Evolutionary conservation across 2,113 vertebrate species (phyloP), one percentile per base, ranked within the genome.

Genomic region (Hassar affinis): DNA sequence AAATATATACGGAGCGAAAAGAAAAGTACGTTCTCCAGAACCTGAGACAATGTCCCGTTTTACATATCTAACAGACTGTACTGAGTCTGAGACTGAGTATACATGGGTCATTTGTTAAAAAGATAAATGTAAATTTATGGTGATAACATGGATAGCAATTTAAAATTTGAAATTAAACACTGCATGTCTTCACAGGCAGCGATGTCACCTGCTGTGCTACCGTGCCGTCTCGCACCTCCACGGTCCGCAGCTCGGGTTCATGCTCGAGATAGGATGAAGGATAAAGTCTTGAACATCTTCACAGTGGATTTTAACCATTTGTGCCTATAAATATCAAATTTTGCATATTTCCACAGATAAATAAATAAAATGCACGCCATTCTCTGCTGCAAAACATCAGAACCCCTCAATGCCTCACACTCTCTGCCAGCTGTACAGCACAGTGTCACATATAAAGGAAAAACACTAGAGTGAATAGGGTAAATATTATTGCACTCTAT

Each of bases 21-120:
- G 86, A 90, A 91, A 90, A 85, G 82, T 52, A 81, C 89, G 86
- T 88, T 92, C 89, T 91, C 90, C 91, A 92, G 92, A 88, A 90
- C 84, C 90, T 86, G 82, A 90, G 61, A 85, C 89, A 81, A 90
- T 84, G 88, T 86, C 84, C 86, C 89, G 18, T 85, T 93, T 89
- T 90, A 86, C 90, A 91, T 91, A 86, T 90, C 85, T 85, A 80
- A 88, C 84, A 84, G 82, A 81, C 82, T 88, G 87, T 86, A 87
- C 88, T 83, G n/a, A n/a, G n/a, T n/a, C n/a, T n/a, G n/a, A n/a
- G n/a, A n/a, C n/a, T n/a, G 77, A 88, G 88, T 80, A 88, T 71
- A 79, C 85, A 61, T 4, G 68, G 90, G 91, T 90, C 87, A 91
- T 90, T 91, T 90, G 85, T 89, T 86, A 72, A 27, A 91, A 80